Evolutionary conservation across 2,888 invertebrate species (phyloP).

Genomic region (Entomobrya multifasciata): DNA sequence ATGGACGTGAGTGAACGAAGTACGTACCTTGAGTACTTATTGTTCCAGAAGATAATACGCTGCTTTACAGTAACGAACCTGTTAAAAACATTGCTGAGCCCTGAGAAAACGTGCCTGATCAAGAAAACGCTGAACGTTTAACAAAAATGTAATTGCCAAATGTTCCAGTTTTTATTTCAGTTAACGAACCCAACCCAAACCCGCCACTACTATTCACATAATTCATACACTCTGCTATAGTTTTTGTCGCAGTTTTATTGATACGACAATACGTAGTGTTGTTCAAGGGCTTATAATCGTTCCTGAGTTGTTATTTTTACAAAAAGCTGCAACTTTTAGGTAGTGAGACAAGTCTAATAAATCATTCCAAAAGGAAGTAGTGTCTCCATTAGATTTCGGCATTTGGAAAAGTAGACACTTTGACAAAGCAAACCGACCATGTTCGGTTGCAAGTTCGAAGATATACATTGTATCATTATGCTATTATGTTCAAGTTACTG

Average conservation of each 20-base stretch:
- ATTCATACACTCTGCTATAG: background rate
- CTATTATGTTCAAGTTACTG: no score
- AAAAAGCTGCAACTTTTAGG: conserved; percentile 10
- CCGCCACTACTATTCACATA: background rate
- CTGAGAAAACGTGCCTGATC: conserved; percentile 22
- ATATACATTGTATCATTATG: no score
- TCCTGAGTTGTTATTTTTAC: background rate
- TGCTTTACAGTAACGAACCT: background rate
- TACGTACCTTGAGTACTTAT: background rate
- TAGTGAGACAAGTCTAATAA: conserved; percentile 69
- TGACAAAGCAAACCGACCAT: no score
- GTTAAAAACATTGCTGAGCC: conserved; percentile 27
- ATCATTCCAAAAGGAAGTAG: conserved; percentile 68
- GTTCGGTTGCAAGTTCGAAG: no score
- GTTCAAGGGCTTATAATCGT: no score
- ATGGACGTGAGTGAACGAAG: no score
- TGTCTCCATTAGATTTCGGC: conserved; percentile 67
- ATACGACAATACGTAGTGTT: no score
- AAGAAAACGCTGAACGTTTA: conserved; percentile 27
- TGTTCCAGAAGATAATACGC: no score
- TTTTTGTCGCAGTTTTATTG: no score
- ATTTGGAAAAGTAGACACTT: conserved; percentile 7
- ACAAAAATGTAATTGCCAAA: conserved; percentile 35
- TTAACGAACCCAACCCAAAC: background rate
- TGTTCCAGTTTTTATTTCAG: conserved; percentile 6